Conservation (phyloP, 2,797 vertebrate genomes). For the Lagodon rhomboides region DNA sequence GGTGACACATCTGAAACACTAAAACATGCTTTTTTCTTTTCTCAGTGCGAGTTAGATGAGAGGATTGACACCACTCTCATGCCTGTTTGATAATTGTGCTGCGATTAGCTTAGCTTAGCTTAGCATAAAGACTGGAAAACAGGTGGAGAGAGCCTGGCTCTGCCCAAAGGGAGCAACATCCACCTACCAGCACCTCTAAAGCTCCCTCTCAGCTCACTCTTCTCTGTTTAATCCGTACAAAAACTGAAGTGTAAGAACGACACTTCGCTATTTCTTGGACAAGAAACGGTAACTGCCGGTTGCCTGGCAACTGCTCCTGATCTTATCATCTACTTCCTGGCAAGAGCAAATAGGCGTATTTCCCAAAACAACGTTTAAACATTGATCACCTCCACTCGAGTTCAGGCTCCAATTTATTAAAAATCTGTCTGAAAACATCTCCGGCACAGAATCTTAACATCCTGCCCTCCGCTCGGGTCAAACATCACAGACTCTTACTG, state of each 20-base stretch:
- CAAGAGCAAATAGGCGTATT: not conserved
- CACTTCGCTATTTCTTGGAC: not conserved
- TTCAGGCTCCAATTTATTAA: not conserved
- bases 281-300: not conserved
- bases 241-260: not conserved
- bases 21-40: too few species aligned
- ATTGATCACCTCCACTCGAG: not conserved
- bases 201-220: not conserved
- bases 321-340: constrained; percentile 7
- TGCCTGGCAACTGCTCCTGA: constrained; percentile 20
- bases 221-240: not conserved
- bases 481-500: not conserved
- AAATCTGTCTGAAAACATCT: not conserved
- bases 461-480: not conserved
- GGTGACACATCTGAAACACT: too few species aligned
- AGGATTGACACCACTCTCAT: too few species aligned
- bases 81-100: too few species aligned
- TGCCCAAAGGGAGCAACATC: not conserved
- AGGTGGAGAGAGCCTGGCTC: not conserved
- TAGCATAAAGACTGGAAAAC: constrained; percentile 10
- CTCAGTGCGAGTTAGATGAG: too few species aligned
- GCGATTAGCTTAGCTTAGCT: constrained; percentile 6
- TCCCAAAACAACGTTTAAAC: constrained; percentile 9
- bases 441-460: not conserved
- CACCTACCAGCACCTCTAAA: not conserved